Evolutionary conservation across 92 coral and sea anemone species (phyloP), one percentile per base, ranked within the genome.

Genomic region (Palythoa grandiflora): DNA sequence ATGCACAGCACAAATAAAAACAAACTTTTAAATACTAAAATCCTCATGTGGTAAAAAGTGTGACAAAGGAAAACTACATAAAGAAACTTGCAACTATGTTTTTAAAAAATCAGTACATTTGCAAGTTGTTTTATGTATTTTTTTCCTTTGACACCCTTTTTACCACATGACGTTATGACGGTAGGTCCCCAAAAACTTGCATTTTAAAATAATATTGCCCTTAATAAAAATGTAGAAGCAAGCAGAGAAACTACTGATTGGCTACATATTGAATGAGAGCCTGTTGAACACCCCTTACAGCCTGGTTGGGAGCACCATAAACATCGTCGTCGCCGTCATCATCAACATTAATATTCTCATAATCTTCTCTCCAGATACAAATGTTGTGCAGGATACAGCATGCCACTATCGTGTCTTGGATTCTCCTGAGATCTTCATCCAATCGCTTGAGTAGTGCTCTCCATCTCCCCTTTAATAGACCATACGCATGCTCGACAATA

Each of bases 361-460:
- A 80, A n/a, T 80, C 85, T 59, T 91, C 79, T 77, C 87, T 86
- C 40, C n/a, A n/a, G n/a, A n/a, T n/a, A n/a, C 92, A 93, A 66
- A 93, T 93, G 93, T 91, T 93, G 76, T 88, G 96, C 6, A 93
- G 71, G 17, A 88, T 78, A 85, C 93, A 90, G 50, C 93, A 93
- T 39, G 89, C 96, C 73, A 91, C 85, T 48, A 93, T 93, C 20
- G 87, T 93, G 77, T 93, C 86, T 60, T 90, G 90, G 39, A 79
- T 84, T 87, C 91, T 84, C 60, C 71, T 11, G 9, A 57, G 65
- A 48, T 93, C 93, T 66, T 90, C 84, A 35, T 91, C 88, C 61
- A 91, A 21, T n/a, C n/a, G n/a, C n/a, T n/a, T n/a, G n/a, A 61
- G 28, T 28, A 28, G 28, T 28, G 28, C 28, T 28, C 28, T 28